Evolutionary conservation across 2,113 vertebrate species (phyloP), one percentile per base, ranked within the genome.

Genomic region (Chascanopsetta lugubris): DNA sequence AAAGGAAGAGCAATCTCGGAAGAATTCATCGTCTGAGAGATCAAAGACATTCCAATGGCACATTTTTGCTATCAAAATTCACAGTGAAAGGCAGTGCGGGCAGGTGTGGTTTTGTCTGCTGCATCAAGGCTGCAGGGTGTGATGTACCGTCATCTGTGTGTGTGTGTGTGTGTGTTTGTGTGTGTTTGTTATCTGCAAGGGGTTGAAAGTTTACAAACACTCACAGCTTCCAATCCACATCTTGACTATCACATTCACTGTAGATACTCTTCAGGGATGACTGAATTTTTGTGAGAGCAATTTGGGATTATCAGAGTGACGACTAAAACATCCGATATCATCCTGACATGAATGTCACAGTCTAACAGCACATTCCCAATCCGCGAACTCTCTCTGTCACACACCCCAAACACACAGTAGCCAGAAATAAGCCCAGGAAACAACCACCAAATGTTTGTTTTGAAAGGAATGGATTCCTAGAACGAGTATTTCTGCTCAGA

Each of bases 41-140:
- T 6, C 17, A 6, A 43, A 43, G 5, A 20, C n/a, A 7, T 9
- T 8, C 34, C 18, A 3, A 20, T 13, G 43, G 10, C 38, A n/a
- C 17, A n/a, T 15, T 40, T 42, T 47, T n/a, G 55, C n/a, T n/a
- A n/a, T n/a, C n/a, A 12, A 8, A 8, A 5, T 13, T 11, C 13
- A 0, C 17, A 6, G 48, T 6, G 22, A 17, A 65, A 24, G 42
- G 15, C 0, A 54, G 15, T 15, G 6, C 3, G 2, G 1, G 38
- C 73, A 81, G 65, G 61, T 81, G 72, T 61, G 61, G 69, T 72
- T 83, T 60, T 47, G 59, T 79, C 69, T 77, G 11, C 9, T 18
- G 25, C 11, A 4, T 65, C 65, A 72, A 77, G 76, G 73, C 61
- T 45, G 8, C 63, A 45, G 7, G 0, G 6, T 0, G 2, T 21